Percentiles rank a stretch among this genome's conserved stretches.
Conservation (phyloP, 2,888 invertebrate species). For the Hipparchia sbordonii region DNA sequence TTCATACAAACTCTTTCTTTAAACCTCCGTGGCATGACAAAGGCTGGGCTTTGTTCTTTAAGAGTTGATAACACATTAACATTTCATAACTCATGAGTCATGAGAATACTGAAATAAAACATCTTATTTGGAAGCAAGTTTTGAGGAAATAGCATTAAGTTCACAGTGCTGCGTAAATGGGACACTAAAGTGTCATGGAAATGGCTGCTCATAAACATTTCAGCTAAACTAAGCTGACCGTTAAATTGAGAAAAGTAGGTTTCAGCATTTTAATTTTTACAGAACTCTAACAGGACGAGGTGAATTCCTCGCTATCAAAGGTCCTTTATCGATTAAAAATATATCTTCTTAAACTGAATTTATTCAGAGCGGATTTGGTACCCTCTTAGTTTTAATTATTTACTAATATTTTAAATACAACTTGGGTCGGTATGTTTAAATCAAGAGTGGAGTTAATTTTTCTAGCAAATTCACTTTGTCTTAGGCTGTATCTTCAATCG, state of each 20-base stretch:
- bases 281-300: not conserved
- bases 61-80: not conserved
- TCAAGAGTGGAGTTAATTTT: no score
- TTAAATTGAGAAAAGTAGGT: slow-evolving; percentile 3
- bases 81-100: not conserved
- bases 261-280: not conserved
- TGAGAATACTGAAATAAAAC: not conserved
- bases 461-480: no score
- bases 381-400: no score
- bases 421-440: no score
- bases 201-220: slow-evolving; percentile 7
- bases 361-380: no score
- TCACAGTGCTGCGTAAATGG: not conserved
- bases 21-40: no score
- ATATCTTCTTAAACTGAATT: not conserved
- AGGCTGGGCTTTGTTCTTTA: no score
- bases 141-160: not conserved
- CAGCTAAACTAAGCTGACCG: slow-evolving; percentile 10
- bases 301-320: not conserved
- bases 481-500: no score
- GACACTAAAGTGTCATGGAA: slow-evolving; percentile 12
- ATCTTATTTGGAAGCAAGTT: slow-evolving; percentile 8
- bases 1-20: no score
- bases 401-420: no score
- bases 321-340: not conserved